Conservation (phyloP, 1,140 invertebrate species). For the Calliopsis andreniformis region DNA sequence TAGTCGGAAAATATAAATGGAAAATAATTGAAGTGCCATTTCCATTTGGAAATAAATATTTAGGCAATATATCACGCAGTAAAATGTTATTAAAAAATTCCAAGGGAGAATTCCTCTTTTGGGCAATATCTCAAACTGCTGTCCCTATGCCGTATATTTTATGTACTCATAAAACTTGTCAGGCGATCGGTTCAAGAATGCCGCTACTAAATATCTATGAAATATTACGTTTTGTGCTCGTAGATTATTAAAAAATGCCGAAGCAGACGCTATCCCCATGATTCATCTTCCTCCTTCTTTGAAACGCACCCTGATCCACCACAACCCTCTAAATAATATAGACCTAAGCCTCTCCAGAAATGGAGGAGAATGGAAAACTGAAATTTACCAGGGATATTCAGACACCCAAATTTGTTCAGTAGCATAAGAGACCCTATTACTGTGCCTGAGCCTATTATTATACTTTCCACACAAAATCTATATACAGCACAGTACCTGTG, state of each 20-base stretch:
- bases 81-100: conserved; percentile 21
- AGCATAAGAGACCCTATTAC: no score
- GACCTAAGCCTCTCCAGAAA: no score
- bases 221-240: not conserved
- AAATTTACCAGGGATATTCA: no score
- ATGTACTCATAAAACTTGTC: conserved; percentile 24
- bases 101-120: not conserved
- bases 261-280: not conserved
- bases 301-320: no score
- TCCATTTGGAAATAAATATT: not conserved
- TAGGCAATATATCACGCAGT: not conserved
- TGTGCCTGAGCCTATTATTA: no score
- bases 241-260: conserved; percentile 36
- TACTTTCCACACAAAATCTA: no score
- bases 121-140: not conserved
- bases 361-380: no score
- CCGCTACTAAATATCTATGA: conserved; percentile 30
- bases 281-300: not conserved
- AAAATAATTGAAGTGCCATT: not conserved
- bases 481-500: no score
- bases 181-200: conserved; percentile 30
- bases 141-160: not conserved
- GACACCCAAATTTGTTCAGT: no score
- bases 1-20: not conserved
- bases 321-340: no score